Conservation (phyloP, 2,113 vertebrate species). For the Apus apus region DNA sequence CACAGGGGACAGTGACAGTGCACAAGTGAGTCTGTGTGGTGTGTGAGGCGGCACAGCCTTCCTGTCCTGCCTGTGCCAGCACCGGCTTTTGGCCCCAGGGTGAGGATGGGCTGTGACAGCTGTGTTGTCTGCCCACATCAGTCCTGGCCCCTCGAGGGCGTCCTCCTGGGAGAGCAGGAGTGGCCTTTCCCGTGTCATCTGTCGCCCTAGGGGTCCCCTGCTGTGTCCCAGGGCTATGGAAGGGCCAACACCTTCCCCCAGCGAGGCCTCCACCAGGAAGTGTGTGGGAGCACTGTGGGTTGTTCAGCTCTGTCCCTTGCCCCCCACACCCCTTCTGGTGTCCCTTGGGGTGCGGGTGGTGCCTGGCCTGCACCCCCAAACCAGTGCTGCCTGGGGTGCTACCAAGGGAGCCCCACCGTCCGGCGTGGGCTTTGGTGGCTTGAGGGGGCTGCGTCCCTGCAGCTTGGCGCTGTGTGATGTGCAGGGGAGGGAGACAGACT, state of each 20-base stretch:
- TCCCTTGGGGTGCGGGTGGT: background rate
- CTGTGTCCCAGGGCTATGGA: background rate
- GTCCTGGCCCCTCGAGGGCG: background rate
- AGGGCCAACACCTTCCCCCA: background rate
- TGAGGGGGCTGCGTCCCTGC: fast-evolving
- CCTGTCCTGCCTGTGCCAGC: fast-evolving
- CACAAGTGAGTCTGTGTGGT: background rate
- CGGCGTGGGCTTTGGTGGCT: fast-evolving
- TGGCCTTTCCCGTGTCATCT: background rate
- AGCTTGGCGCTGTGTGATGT: fast-evolving
- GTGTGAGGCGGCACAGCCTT: background rate
- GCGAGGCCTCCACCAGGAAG: background rate
- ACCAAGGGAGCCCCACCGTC: background rate
- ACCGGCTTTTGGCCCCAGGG: background rate
- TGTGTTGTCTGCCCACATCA: fast-evolving
- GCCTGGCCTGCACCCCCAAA: background rate
- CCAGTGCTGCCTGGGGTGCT: background rate
- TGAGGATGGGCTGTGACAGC: background rate
- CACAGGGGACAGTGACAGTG: background rate
- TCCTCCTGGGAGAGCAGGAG: background rate
- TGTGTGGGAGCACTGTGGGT: background rate
- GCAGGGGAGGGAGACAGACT: background rate
- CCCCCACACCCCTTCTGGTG: background rate
- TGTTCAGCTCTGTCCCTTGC: background rate
- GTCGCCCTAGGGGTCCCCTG: background rate